These are phyloP conservation scores for Manacus vitellinus DNA, from an alignment of 2,113 vertebrate species.

Conservation along the genomic window DNA sequence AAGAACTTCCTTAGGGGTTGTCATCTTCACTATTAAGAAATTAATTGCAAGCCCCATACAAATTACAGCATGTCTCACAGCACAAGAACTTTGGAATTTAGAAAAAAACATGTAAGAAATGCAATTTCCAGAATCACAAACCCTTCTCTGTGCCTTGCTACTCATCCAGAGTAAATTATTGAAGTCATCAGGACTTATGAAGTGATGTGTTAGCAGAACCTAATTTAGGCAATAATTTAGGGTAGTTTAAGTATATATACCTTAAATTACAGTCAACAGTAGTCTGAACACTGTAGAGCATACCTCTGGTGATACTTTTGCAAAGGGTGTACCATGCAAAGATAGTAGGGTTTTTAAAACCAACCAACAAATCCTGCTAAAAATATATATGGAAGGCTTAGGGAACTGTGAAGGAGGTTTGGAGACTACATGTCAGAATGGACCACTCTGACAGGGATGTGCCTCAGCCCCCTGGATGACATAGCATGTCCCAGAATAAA, in stretches of 20 bases:
- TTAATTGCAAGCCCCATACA: background rate
- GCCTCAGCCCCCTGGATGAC: background rate
- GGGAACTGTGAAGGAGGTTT: background rate
- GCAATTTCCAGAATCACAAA: background rate
- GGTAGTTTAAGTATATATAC: background rate
- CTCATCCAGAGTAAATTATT: background rate
- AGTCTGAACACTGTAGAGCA: background rate
- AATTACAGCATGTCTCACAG: background rate
- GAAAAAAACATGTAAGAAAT: background rate
- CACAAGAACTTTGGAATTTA: background rate
- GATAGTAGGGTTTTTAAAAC: background rate
- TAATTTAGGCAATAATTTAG: background rate
- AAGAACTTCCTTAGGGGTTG: background rate
- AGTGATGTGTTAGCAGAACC: background rate
- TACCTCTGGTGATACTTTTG: background rate
- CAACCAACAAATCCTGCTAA: background rate
- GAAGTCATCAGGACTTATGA: rapidly evolving
- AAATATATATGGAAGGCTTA: background rate
- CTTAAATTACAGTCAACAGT: background rate
- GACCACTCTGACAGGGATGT: background rate
- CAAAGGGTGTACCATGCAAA: background rate
- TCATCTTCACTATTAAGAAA: background rate
- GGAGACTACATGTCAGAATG: background rate
- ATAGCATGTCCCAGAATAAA: background rate
- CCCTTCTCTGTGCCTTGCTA: background rate